phyloP scores from a whole-genome alignment of 2,797 vertebrate genomes.

The Choloepus didactylus region DNA sequence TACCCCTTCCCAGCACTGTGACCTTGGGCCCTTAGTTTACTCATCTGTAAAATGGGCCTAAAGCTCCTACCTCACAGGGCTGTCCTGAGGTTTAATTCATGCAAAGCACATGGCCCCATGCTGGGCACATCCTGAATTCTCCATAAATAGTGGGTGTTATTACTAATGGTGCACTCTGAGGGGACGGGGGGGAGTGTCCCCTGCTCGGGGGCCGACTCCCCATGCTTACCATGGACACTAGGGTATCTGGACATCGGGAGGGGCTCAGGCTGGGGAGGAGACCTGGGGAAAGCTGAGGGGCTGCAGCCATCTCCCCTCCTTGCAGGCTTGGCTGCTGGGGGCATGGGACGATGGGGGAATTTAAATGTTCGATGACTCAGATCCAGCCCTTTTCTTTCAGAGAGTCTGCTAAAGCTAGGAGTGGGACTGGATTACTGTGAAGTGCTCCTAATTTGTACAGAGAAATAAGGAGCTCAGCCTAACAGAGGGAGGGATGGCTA shows the following conservation, averaged over 20 bases:
- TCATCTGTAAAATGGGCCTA: not conserved
- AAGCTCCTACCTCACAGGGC: not conserved
- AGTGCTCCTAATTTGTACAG: constrained; percentile 62
- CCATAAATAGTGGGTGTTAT: not conserved
- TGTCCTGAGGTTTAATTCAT: not conserved
- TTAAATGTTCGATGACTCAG: constrained; percentile 28
- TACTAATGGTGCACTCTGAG: not conserved
- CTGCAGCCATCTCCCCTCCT: not conserved
- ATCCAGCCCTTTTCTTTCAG: not conserved
- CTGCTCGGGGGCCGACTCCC: not conserved
- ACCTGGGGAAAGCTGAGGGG: not conserved
- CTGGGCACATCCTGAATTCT: not conserved
- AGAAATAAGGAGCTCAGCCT: constrained; percentile 58
- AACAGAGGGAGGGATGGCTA: not conserved
- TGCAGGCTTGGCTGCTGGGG: not conserved
- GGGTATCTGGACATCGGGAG: not conserved
- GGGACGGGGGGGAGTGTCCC: not conserved
- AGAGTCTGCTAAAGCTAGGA: constrained; percentile 44
- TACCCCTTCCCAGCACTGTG: not conserved
- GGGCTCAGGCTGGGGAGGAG: not conserved
- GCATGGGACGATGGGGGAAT: not conserved
- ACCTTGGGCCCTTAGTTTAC: not conserved
- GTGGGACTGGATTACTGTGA: constrained; percentile 16
- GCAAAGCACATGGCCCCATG: rapidly evolving
- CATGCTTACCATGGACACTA: not conserved